Evolutionary conservation across 1,140 invertebrate genomes (phyloP).

Genomic region (Leptoteleia sp.): DNA sequence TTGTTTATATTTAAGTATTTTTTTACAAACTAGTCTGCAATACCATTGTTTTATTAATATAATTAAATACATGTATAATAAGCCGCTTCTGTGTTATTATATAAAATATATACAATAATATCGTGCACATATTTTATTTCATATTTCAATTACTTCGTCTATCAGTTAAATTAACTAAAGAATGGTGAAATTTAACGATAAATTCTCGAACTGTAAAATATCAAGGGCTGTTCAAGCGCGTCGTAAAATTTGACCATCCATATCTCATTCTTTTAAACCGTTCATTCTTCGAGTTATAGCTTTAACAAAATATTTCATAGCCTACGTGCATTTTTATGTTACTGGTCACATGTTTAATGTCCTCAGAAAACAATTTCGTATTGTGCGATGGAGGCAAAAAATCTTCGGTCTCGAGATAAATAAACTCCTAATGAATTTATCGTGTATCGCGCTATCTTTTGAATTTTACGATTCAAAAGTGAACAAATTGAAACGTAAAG

Average conservation of each 20-base stretch:
- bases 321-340: constrained; percentile 18
- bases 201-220: constrained; percentile 28
- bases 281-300: constrained; percentile 17
- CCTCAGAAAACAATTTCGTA: constrained; percentile 25
- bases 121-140: no score
- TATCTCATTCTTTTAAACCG: constrained; percentile 27
- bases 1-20: no score
- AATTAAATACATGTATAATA: no score
- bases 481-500: constrained; percentile 68
- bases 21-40: no score
- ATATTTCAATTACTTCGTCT: not conserved
- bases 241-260: constrained; percentile 36
- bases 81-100: no score
- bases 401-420: constrained; percentile 19
- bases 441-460: constrained; percentile 42
- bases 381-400: constrained; percentile 15
- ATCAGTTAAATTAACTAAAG: constrained; percentile 7
- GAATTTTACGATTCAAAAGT: constrained; percentile 40
- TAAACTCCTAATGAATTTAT: constrained; percentile 49
- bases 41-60: no score
- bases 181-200: constrained; percentile 11
- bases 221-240: constrained; percentile 10
- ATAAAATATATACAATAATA: no score
- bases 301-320: constrained; percentile 35
- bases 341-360: constrained; percentile 27